A percentile compares a stretch with the other conserved stretches of the same genome.
Evolutionary conservation across 37 sponge, comb jelly and placozoan species (phyloP).

Genomic region (Diacarnus erythraeanus): DNA sequence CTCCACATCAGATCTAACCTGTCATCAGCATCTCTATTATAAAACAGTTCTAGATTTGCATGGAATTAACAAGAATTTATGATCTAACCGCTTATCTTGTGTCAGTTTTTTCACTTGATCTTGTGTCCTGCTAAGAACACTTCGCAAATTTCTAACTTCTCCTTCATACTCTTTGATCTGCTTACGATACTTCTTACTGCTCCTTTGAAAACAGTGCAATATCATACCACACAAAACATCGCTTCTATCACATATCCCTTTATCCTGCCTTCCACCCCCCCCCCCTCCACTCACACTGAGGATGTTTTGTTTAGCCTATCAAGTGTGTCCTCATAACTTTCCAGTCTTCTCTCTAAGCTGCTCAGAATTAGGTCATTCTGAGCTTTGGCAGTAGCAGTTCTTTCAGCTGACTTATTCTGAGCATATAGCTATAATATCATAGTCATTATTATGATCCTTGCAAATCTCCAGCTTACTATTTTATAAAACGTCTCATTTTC

Average conservation of each 20-base stretch:
- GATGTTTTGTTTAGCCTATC: neutral
- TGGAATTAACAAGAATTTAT: neutral
- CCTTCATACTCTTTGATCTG: constrained; percentile 12
- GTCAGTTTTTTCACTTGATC: neutral
- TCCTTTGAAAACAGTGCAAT: neutral
- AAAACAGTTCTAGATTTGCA: too few species aligned
- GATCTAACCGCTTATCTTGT: neutral
- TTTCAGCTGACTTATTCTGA: constrained; percentile 7
- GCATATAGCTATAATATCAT: constrained; percentile 1
- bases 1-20: constrained; percentile 1
- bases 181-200: neutral
- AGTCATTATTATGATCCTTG: neutral
- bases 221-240: too few species aligned
- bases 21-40: constrained; percentile 9
- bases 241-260: too few species aligned
- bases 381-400: neutral
- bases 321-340: neutral
- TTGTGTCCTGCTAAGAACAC: constrained; percentile 18
- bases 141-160: constrained; percentile 20
- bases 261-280: too few species aligned
- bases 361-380: neutral
- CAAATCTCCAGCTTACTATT: constrained; percentile 32
- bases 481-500: constrained; percentile 55
- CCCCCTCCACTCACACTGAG: constrained; percentile 2
- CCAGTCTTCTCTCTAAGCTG: neutral